Conservation (phyloP, 92 coral and sea anemone species). For the Phymanthus crucifer region DNA sequence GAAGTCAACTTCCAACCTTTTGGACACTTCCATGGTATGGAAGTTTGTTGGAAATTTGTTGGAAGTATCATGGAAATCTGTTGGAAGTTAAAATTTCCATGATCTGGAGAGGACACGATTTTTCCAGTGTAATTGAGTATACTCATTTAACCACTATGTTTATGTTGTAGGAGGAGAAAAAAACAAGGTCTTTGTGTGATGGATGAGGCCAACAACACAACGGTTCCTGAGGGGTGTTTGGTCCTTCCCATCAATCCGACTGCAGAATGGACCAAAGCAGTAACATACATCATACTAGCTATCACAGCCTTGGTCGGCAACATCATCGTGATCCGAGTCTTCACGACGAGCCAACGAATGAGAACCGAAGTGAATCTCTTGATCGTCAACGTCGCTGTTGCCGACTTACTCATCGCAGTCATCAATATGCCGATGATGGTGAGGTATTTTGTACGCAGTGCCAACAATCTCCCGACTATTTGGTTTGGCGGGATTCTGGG, state of each 20-base stretch:
- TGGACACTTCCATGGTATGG: too few relatives aligned
- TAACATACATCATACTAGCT: conserved; percentile 50
- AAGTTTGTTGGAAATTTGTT: too few relatives aligned
- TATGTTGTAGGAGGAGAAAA: not conserved
- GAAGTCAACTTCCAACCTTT: too few relatives aligned
- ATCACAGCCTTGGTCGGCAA: conserved; percentile 60
- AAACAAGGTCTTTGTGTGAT: not conserved
- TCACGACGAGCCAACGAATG: conserved; percentile 54
- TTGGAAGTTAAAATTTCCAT: too few relatives aligned
- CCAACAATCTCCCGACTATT: conserved; percentile 27
- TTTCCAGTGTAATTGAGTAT: not conserved
- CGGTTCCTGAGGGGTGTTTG: not conserved
- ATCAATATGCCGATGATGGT: conserved; percentile 59
- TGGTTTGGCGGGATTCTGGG: conserved; percentile 67
- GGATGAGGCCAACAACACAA: conserved; percentile 20
- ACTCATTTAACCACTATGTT: not conserved
- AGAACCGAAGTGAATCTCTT: conserved; percentile 65
- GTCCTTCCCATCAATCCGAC: conserved; percentile 21
- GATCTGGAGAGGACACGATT: too few relatives aligned
- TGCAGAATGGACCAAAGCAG: conserved; percentile 43
- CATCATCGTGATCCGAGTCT: conserved; percentile 52
- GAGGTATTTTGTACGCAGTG: conserved; percentile 38
- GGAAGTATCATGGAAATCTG: too few relatives aligned
- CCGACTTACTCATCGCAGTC: conserved; percentile 60
- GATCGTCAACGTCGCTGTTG: conserved; percentile 69